Evolutionary conservation across 2,888 invertebrate species (phyloP), one percentile per base, ranked within the genome.

Genomic region (Myathropa florea): DNA sequence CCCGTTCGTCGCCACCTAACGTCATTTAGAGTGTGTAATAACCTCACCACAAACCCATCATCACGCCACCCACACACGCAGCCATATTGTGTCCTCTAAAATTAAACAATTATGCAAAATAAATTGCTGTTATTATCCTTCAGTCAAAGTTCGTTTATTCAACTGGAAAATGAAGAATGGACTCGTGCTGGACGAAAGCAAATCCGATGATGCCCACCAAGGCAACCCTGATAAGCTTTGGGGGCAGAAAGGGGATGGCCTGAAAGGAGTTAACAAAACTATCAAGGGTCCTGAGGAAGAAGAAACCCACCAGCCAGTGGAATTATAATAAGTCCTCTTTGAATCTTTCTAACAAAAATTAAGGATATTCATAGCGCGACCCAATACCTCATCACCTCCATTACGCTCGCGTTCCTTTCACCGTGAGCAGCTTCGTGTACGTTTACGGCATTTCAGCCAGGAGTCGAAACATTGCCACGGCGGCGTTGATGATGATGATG

Each of bases 91-190:
- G 81, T 57, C 81, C 60, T 65, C 77, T 61, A 82, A 77, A 64
- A 77, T 70, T 46, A 82, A 77, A 77, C 77, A 82, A 82, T 82
- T 82, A 82, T 82, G 82, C 82, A 64, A 82, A 82, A 71, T 82
- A 82, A 82, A 82, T 77, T 82, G 70, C 70, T 46, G 70, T 71
- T 82, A 77, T 82, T 82, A 82, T 82, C 70, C 76, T 59, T 76
- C 46, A 71, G 70, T 76, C 68, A 64, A 60, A 71, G 77, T 77
- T 77, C 76, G 53, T 82, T 77, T 65, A 82, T 70, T 76, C 64
- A 55, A 70, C 63, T 64, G 30, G 33, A 59, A 64, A 68, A 33
- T 26, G 55, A 63, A 36, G 30, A 60, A 65, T 26, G 28, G 70
- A 46, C 12, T 14, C 10, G n/a, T n/a, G 21, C 39, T 24, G 18